Percentiles rank a stretch among this genome's conserved stretches.
Evolutionary conservation across 2,888 invertebrate genomes (phyloP).

Genomic region (Camptogramma bilineatum): DNA sequence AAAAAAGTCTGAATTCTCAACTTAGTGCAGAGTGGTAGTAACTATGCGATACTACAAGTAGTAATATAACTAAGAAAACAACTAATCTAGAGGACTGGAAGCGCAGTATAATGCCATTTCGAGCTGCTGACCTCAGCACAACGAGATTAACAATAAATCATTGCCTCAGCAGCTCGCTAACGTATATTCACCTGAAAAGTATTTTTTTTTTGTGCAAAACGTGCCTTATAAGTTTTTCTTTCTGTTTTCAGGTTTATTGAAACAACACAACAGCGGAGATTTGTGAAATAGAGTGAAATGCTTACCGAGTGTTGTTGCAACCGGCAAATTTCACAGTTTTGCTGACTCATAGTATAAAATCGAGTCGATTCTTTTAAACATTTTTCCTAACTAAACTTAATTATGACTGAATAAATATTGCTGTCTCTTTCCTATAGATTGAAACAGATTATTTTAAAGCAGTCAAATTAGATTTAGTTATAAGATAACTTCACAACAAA

Average conservation of each 20-base stretch:
- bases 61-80: too few species aligned
- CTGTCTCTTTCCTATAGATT: background rate
- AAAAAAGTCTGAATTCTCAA: too few species aligned
- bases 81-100: too few species aligned
- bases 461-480: too few species aligned
- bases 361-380: background rate
- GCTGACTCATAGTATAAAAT: conserved; percentile 21
- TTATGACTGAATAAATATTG: background rate
- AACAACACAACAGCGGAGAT: conserved; percentile 24
- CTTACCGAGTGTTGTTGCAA: conserved; percentile 34
- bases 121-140: too few species aligned
- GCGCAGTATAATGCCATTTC: too few species aligned
- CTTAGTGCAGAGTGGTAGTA: too few species aligned
- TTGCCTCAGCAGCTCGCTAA: too few species aligned
- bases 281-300: conserved; percentile 39
- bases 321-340: conserved; percentile 35
- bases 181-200: background rate
- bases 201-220: background rate
- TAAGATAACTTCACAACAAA: too few species aligned
- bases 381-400: background rate
- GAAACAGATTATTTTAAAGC: background rate
- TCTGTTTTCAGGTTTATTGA: conserved; percentile 53
- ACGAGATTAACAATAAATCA: too few species aligned
- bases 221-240: conserved; percentile 16
- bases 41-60: too few species aligned